Base-by-base conservation (phyloP, 2,113 vertebrate genomes). In the Brachionichthys hirsutus region DNA sequence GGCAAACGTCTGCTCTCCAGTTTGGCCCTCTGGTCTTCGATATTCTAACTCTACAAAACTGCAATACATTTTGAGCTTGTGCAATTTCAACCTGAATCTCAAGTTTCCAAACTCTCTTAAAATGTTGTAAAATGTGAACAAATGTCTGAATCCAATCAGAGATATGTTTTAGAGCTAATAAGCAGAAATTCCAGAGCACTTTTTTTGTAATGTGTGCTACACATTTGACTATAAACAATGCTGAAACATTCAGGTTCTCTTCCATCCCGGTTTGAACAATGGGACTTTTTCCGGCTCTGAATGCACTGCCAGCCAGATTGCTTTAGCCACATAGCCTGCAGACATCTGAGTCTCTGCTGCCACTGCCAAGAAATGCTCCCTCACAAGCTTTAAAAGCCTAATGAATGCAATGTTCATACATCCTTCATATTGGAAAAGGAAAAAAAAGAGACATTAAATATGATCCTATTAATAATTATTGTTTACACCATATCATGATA, bases 341-440 rank as follows among this genome's bases (percentile, higher is more conserved):
- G 91, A 80, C 80, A 89, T 72, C 78, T 75, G 73, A 86, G 81
- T 84, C 87, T 84, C 79, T 85, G 73, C 70, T 75, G 73, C 71
- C 78, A 77, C 77, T 84, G 84, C 89, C 89, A 89, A 82, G 85
- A 86, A 84, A 81, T 54, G 56, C 81, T 81, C 68, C 46, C 82
- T 76, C 77, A 71, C 72, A 87, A 74, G 73, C 88, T 84, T 73
- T 87, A 77, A 44, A 85, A 87, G 84, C 81, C 82, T 87, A 90
- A 90, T 85, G 79, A 89, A 85, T 75, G 80, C 82, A 81, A 81
- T 68, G 79, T 74, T 85, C 78, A 75, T 83, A 87, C 84, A 86
- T 92, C 90, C 90, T 92, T 92, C 91, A 92, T 89, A 83, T 89
- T 83, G 78, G 85, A 87, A 72, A 85, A 73, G 84, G 41, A 53